Conservation (phyloP, 2,888 invertebrate genomes). For the Drosophila anomalipes region DNA sequence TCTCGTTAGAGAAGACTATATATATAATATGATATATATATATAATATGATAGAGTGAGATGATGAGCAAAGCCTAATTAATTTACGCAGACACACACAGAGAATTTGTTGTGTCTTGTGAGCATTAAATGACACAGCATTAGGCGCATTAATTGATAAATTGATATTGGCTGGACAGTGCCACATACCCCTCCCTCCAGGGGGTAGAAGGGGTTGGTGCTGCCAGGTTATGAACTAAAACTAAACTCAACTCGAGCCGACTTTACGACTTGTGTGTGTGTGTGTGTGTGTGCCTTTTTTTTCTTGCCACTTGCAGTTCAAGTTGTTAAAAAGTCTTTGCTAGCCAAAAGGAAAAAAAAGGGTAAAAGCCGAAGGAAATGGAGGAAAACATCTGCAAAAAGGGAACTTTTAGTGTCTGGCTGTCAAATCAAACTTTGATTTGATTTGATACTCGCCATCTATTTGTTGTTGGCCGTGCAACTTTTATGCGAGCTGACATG, state of each 20-base stretch:
- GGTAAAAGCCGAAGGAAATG: neutral
- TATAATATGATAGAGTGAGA: constrained; percentile 24
- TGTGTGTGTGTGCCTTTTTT: constrained; percentile 9
- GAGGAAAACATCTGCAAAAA: constrained; percentile 4
- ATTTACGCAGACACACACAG: constrained; percentile 46
- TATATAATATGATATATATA: constrained; percentile 19
- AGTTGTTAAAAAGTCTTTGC: constrained; percentile 63
- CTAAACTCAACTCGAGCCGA: constrained; percentile 23
- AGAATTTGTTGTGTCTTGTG: constrained; percentile 46
- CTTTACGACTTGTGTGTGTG: constrained; percentile 30
- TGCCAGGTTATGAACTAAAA: constrained; percentile 40
- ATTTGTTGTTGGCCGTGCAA: constrained; percentile 36
- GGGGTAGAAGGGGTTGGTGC: neutral
- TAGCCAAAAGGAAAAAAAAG: constrained; percentile 38
- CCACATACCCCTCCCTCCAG: neutral
- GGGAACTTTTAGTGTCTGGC: constrained; percentile 58
- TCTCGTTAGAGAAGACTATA: constrained; percentile 33
- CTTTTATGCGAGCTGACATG: constrained; percentile 76
- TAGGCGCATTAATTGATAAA: constrained; percentile 77
- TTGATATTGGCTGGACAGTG: constrained; percentile 70
- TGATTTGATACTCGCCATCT: constrained; percentile 65
- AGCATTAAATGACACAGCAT: constrained; percentile 76
- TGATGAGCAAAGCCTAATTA: constrained; percentile 75
- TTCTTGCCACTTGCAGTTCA: constrained; percentile 60
- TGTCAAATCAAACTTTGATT: constrained; percentile 79